Conservation (phyloP, 2,113 vertebrate species). For the Catharus fuscescens region DNA sequence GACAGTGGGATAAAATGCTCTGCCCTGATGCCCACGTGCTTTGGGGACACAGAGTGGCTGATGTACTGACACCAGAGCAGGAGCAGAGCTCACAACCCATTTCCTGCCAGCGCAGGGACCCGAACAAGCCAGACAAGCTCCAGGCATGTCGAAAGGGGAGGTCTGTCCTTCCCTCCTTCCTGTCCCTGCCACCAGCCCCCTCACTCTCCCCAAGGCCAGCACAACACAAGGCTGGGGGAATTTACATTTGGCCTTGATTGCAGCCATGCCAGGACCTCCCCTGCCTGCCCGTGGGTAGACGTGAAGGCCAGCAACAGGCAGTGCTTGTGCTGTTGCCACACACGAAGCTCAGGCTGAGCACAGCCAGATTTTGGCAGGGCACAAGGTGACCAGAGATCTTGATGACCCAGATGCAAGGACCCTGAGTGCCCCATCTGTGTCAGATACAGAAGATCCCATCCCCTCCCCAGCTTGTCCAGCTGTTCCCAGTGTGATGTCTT, state of each 20-base stretch:
- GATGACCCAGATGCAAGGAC: background rate
- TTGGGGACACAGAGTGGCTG: background rate
- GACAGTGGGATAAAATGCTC: background rate
- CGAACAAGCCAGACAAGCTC: background rate
- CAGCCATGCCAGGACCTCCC: background rate
- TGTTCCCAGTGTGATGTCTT: background rate
- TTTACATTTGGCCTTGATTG: background rate
- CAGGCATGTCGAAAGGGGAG: rapidly evolving
- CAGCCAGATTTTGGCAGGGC: background rate
- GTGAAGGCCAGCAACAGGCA: background rate
- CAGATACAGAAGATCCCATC: background rate
- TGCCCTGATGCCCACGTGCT: rapidly evolving
- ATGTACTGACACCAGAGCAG: background rate
- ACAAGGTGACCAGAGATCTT: background rate
- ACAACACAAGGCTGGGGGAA: background rate
- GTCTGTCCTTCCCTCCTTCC: background rate
- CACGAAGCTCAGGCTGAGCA: background rate
- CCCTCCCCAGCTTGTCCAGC: background rate
- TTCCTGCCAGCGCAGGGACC: background rate
- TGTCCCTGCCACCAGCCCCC: background rate
- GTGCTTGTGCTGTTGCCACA: background rate
- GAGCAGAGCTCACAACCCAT: background rate
- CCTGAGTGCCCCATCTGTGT: background rate
- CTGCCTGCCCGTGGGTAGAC: background rate
- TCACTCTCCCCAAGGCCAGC: background rate